Base-by-base conservation (phyloP, 2,888 invertebrate species). In the Limnephilus lunatus region DNA sequence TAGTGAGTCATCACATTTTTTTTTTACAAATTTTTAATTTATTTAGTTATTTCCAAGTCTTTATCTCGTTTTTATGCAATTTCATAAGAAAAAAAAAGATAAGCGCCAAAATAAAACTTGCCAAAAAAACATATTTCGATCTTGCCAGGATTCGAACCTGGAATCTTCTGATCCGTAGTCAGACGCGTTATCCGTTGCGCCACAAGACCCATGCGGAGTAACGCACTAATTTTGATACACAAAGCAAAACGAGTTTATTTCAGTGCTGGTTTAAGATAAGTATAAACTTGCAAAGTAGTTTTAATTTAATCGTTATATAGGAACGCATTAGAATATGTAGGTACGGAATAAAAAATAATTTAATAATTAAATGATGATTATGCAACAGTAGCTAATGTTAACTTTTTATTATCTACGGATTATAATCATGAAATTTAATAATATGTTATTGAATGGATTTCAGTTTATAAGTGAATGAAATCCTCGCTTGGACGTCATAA, bases 161-260 rank as follows among this genome's bases (percentile, higher is more conserved):
- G 96, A 96, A 96, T 96, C 96, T 96, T 96, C 96, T 97, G 97
- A 97, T 97, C 97, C 97, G 97, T 97, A 97, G 97, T 97, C 97
- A 97, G 97, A 97, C 97, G 97, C 97, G 97, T 97, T 97, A 97
- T 97, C 96, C 97, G 95, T 96, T 97, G 96, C 96, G 96, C 96
- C 96, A 96, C 97, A 97, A 95, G 96, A 93, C 93, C 93, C 81
- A 12, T 30, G 88, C 11, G 32, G 9, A 25, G 7, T 2, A 5
- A 0, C 0, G 25, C 25, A n/a, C 7, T 68, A n/a, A 5, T 68
- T 68, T 68, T 9, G 9, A 68, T 25, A 68, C 25, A 68, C 19
- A 68, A 68, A 68, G 7, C 1, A 25, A 68, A 68, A 68, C 68
- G 9, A 68, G 25, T 25, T 25, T 68, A 25, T 68, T 68, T 68